Evolutionary conservation across 2,888 invertebrate genomes (phyloP).

Genomic region (Drosophila monieri): DNA sequence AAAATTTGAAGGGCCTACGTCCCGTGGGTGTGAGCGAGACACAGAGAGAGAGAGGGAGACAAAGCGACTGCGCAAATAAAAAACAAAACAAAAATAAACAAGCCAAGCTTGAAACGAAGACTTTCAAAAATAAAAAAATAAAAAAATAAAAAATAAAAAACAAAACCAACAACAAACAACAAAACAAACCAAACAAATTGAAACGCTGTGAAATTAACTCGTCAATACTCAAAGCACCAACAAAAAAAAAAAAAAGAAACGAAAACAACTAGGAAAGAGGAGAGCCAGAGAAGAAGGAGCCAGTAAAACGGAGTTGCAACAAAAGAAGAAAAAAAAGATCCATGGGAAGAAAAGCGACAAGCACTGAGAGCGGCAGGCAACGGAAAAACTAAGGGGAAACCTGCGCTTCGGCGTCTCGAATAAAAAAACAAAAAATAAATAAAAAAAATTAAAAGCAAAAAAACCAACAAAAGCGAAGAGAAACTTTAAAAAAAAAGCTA

Average conservation of each 20-base stretch:
- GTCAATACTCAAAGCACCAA: slow-evolving; percentile 71
- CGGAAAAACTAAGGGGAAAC: slow-evolving; percentile 29
- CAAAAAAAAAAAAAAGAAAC: slow-evolving; percentile 35
- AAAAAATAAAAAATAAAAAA: slow-evolving; percentile 29
- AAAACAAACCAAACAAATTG: slow-evolving; percentile 75
- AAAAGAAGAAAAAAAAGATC: slow-evolving; percentile 37
- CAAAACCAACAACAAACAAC: slow-evolving; percentile 53
- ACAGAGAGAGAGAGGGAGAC: slow-evolving; percentile 40
- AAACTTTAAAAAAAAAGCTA: slow-evolving; percentile 45
- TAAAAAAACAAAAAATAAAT: slow-evolving; percentile 39
- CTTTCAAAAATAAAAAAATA: slow-evolving; percentile 55
- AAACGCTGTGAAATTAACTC: slow-evolving; percentile 78
- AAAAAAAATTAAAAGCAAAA: slow-evolving; percentile 23
- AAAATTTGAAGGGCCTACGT: slow-evolving; percentile 18
- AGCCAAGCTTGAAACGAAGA: slow-evolving; percentile 78
- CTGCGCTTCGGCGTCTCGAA: slow-evolving; percentile 66
- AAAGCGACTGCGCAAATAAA: slow-evolving; percentile 69
- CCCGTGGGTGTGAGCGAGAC: slow-evolving; percentile 43
- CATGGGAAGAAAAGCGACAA: slow-evolving; percentile 23
- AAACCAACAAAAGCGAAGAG: slow-evolving; percentile 22
- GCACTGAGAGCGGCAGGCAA: slow-evolving; percentile 30
- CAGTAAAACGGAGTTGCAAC: slow-evolving; percentile 65
- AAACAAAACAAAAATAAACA: slow-evolving; percentile 53
- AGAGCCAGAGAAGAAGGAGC: slow-evolving; percentile 48
- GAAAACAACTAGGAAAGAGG: slow-evolving; percentile 19